Conservation (phyloP, 2,113 vertebrate species). For the Ibidorhyncha struthersii region DNA sequence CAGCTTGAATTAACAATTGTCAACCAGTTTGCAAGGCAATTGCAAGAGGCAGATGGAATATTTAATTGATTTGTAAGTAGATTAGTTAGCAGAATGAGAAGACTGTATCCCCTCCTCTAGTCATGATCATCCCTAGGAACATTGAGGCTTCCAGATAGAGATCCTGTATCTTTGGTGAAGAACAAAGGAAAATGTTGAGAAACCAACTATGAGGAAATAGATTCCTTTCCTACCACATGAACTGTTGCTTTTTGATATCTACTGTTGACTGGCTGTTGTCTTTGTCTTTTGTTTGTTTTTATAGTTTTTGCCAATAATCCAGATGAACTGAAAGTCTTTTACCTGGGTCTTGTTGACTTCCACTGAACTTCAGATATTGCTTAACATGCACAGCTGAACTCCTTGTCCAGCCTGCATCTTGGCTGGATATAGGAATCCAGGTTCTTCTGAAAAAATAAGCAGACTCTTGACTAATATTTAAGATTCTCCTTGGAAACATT, state of each 20-base stretch:
- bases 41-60: not conserved
- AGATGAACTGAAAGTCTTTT: not conserved
- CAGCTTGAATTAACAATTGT: not conserved
- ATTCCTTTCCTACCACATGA: not conserved
- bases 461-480: not conserved
- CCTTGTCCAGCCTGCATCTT: not conserved
- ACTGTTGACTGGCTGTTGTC: not conserved
- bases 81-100: not conserved
- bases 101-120: not conserved
- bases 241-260: not conserved
- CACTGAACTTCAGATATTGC: not conserved
- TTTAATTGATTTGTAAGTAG: not conserved
- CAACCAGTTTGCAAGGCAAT: not conserved
- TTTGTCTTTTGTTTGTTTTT: not conserved
- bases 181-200: not conserved
- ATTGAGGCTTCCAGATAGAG: not conserved
- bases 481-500: not conserved
- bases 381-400: not conserved
- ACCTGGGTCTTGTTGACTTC: not conserved
- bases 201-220: not conserved
- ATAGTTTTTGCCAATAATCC: not conserved
- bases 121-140: not conserved
- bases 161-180: not conserved
- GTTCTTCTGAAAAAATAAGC: not conserved
- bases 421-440: not conserved